Evolutionary conservation across 2,888 invertebrate genomes (phyloP), one percentile per base, ranked within the genome.

Genomic region (Lasioglossum lativentre): DNA sequence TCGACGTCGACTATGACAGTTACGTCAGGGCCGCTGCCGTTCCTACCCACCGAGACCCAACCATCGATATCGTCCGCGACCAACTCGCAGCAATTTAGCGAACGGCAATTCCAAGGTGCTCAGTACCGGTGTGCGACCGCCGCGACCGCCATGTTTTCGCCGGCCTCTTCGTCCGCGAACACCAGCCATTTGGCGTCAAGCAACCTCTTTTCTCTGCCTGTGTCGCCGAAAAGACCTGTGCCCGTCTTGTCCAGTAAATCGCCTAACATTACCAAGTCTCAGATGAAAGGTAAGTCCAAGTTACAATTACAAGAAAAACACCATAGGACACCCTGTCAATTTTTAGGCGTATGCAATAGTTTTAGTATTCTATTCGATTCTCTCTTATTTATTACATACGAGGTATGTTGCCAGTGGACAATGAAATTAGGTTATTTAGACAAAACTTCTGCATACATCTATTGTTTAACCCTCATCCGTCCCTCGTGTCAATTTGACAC

Each of bases 261-360:
- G 92, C 95, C 95, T 0, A 93, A 95, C 56, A 96, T 96, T 40
- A 95, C 97, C 45, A 97, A 97, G 93, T 97, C 97, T 34, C 97
- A 98, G 94, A 98, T 98, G 98, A 97, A 97, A 96, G 98, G 98
- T 97, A 91, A 93, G 90, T 85, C 4, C 1, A n/a, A 66, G 19
- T 16, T 5, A 34, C 30, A 14, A 27, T n/a, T n/a, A 12, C n/a
- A n/a, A 27, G 2, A 12, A 14, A 5, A 2, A 47, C 16, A 19
- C 19, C 2, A 47, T 6, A 47, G 47, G 47, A 47, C 52, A 52
- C 6, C 23, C 23, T 52, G 47, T 56, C 4, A n/a, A 56, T n/a
- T 56, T 56, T n/a, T 56, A 23, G 47, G 47, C 23, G 2, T 47
- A 6, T 2, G 6, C 23, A 47, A 23, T 19, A 19, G 2, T n/a